phyloP scores from a whole-genome alignment of 2,113 vertebrate species.

The Anseranas semipalmata region DNA sequence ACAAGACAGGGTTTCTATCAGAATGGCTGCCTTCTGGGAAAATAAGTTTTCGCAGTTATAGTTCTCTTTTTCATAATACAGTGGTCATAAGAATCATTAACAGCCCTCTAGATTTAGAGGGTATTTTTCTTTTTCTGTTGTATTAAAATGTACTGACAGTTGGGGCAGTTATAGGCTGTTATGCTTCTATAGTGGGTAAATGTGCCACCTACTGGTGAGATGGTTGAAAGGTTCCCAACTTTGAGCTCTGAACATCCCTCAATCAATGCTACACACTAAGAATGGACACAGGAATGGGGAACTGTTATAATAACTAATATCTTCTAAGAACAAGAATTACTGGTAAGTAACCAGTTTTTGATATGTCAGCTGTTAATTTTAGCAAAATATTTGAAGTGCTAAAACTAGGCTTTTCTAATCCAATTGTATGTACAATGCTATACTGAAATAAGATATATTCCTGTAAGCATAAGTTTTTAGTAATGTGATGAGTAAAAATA shows the following conservation, averaged over 20 bases:
- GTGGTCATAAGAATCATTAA: background rate
- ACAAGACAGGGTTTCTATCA: background rate
- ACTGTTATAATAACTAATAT: background rate
- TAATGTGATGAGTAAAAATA: background rate
- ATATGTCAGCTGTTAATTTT: background rate
- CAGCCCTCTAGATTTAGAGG: background rate
- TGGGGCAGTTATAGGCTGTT: slow-evolving; percentile 30
- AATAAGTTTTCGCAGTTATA: background rate
- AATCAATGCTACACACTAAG: background rate
- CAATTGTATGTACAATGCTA: background rate
- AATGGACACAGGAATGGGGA: slow-evolving; percentile 14
- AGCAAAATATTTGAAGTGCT: background rate
- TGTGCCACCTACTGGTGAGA: slow-evolving; percentile 62
- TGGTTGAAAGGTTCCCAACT: background rate
- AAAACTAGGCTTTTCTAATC: background rate
- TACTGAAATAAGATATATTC: background rate
- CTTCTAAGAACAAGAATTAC: background rate
- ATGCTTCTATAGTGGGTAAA: slow-evolving; percentile 12
- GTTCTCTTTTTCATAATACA: background rate
- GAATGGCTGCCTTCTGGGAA: background rate
- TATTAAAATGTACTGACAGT: background rate
- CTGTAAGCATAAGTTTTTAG: background rate
- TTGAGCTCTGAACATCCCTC: slow-evolving; percentile 30
- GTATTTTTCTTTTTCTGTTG: background rate
- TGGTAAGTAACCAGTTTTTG: slow-evolving; percentile 4